Conservation (phyloP, 2,888 invertebrate genomes). For the Erannis defoliaria region DNA sequence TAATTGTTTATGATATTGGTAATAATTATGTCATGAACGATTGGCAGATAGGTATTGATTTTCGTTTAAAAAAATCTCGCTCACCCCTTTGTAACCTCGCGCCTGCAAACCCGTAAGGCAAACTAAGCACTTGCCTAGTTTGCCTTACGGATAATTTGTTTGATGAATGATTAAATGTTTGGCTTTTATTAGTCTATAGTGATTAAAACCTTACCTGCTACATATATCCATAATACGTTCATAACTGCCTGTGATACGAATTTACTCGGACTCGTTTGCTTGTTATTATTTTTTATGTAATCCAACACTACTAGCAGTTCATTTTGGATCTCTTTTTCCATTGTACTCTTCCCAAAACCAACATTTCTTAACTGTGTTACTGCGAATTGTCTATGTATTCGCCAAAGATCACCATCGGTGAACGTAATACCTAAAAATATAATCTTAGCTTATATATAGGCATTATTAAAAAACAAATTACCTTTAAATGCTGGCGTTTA, state of each 20-base stretch:
- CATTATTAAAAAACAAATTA: no score
- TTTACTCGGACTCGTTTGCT: slow-evolving; percentile 79
- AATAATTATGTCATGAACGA: no score
- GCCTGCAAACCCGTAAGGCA: no score
- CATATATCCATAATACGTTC: slow-evolving; percentile 90
- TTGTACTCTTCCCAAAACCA: slow-evolving; percentile 87
- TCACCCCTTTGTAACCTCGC: no score
- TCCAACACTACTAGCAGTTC: slow-evolving; percentile 86
- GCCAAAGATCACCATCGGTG: slow-evolving; percentile 89
- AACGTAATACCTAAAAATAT: slow-evolving; percentile 89
- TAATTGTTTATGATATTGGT: no score
- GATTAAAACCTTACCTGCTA: slow-evolving; percentile 81
- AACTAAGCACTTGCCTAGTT: no score
- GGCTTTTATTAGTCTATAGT: background rate
- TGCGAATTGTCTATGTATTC: slow-evolving; percentile 89
- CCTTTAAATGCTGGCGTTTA: no score
- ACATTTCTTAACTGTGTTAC: slow-evolving; percentile 88
- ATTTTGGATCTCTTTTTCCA: slow-evolving; percentile 87
- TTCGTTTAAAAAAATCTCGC: no score
- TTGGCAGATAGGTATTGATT: no score
- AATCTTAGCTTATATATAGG: no score
- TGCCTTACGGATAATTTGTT: background rate
- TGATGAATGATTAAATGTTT: background rate
- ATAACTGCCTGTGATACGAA: slow-evolving; percentile 88
- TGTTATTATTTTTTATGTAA: slow-evolving; percentile 63